Conservation (phyloP, 1,140 invertebrate species). For the Lasioglossum albipes region DNA sequence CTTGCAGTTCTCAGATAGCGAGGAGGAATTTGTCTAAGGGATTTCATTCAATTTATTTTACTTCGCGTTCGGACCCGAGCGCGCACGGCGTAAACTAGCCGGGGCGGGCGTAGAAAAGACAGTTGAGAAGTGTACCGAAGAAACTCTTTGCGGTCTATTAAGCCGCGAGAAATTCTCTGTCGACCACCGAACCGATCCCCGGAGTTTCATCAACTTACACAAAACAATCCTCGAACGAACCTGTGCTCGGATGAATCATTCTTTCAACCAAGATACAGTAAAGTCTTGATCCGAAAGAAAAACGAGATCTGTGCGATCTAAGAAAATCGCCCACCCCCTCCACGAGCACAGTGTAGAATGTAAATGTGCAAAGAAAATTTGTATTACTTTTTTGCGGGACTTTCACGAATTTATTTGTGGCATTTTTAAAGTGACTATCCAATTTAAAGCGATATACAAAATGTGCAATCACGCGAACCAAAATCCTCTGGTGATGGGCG, state of each 20-base stretch:
- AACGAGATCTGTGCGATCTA: too few species aligned
- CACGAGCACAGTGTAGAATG: too few species aligned
- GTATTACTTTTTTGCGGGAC: too few species aligned
- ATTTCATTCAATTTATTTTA: constrained; percentile 45
- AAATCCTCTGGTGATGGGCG: too few species aligned
- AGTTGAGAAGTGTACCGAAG: not conserved
- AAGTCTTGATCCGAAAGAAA: too few species aligned
- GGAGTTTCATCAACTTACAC: not conserved
- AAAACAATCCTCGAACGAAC: not conserved
- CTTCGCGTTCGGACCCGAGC: not conserved
- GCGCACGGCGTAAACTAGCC: constrained; percentile 6
- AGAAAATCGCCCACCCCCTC: too few species aligned
- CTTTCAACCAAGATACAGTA: too few species aligned
- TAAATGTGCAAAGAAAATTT: too few species aligned
- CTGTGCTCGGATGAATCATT: not conserved
- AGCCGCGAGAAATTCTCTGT: not conserved
- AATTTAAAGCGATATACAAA: too few species aligned
- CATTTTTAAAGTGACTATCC: too few species aligned
- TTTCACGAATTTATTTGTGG: too few species aligned
- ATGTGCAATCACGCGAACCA: too few species aligned
- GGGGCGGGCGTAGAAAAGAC: not conserved
- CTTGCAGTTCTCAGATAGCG: constrained; percentile 15
- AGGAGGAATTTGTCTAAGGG: constrained; percentile 51
- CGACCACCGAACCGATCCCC: not conserved
- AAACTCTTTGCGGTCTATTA: not conserved